Evolutionary conservation across 2,888 invertebrate genomes (phyloP).

Genomic region (Eupeodes luniger): DNA sequence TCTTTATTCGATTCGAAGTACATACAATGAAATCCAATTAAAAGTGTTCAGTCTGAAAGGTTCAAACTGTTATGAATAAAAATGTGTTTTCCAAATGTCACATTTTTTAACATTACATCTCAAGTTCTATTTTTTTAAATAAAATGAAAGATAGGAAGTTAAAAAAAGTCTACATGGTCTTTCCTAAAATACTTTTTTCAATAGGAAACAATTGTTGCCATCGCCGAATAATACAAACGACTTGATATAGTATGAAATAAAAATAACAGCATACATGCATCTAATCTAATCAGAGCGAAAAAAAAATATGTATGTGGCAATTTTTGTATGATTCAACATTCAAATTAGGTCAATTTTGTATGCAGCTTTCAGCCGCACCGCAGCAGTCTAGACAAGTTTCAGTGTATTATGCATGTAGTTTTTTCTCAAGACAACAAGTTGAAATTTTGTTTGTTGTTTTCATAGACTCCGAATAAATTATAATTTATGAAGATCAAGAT

Average conservation of each 20-base stretch:
- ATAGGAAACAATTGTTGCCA: background rate
- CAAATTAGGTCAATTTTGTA: slow-evolving; percentile 19
- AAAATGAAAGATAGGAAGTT: background rate
- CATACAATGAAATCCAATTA: too few relatives aligned
- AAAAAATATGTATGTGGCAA: slow-evolving; percentile 11
- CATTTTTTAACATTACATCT: too few relatives aligned
- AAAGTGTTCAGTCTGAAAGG: too few relatives aligned
- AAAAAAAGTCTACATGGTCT: background rate
- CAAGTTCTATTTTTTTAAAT: too few relatives aligned
- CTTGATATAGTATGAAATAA: background rate
- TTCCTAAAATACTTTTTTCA: background rate
- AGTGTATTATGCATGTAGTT: background rate
- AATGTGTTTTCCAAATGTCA: too few relatives aligned
- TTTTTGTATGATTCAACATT: slow-evolving; percentile 25
- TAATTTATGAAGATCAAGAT: slow-evolving; percentile 19
- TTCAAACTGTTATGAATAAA: too few relatives aligned
- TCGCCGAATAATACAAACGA: background rate
- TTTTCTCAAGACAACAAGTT: background rate
- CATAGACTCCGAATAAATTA: background rate
- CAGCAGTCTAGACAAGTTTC: slow-evolving; percentile 20
- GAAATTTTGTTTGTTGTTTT: slow-evolving; percentile 4
- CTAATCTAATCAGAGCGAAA: slow-evolving; percentile 17
- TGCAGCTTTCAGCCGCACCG: background rate
- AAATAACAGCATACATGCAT: background rate
- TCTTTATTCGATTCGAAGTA: too few relatives aligned